These are phyloP conservation scores for Meteorus colon DNA, from an alignment of 2,888 invertebrate species.

Conservation along the genomic window DNA sequence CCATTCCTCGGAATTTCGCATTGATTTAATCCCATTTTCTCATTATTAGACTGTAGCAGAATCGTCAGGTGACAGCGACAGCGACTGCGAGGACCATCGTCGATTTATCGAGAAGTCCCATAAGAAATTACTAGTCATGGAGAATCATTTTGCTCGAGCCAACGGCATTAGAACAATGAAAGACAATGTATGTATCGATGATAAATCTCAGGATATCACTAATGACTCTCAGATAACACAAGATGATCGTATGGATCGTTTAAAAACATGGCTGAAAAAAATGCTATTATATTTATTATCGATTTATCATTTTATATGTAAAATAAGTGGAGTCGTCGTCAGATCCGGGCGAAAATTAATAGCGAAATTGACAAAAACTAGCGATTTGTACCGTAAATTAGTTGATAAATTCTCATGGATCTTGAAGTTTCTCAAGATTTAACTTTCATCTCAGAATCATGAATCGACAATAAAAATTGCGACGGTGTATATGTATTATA, in stretches of 20 bases:
- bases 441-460: not conserved
- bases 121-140: slow-evolving; percentile 78
- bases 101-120: slow-evolving; percentile 79
- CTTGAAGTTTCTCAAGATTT: not conserved
- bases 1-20: slow-evolving; percentile 34
- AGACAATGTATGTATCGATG: slow-evolving; percentile 67
- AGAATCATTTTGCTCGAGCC: slow-evolving; percentile 75
- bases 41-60: slow-evolving; percentile 60
- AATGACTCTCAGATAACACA: not conserved
- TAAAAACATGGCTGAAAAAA: not conserved
- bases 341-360: not conserved
- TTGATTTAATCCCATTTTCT: slow-evolving; percentile 9
- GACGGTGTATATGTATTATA: not conserved
- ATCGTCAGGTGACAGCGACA: slow-evolving; percentile 76
- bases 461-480: not conserved
- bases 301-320: not conserved
- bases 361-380: not conserved
- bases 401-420: not conserved
- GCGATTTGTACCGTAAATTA: not conserved
- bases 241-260: not conserved
- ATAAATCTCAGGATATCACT: not conserved
- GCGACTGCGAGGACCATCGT: slow-evolving; percentile 80
- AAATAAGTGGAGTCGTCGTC: not conserved
- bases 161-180: slow-evolving; percentile 58
- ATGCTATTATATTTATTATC: not conserved